Evolutionary conservation across 2,888 invertebrate genomes (phyloP), one percentile per base, ranked within the genome.

Genomic region (Polymixis flavicincta): DNA sequence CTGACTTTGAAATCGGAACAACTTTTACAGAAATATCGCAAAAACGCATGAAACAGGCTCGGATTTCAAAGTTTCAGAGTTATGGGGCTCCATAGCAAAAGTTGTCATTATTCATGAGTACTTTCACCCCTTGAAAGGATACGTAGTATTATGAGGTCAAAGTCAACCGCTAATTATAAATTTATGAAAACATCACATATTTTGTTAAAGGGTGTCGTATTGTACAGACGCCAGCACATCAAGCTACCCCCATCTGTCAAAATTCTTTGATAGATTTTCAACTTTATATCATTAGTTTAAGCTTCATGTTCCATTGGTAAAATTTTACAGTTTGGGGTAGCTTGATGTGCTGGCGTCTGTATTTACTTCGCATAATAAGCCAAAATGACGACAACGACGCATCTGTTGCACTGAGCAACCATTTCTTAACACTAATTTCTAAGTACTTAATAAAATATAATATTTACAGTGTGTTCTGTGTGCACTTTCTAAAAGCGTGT

Each of bases 401-500:
- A 74, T 68, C 37, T 48, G 37, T 48, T 48, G 32, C 64, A 42
- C 42, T 48, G 25, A 22, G 22, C 17, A 37, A 32, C 54, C 52
- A 64, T 52, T 54, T 14, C 61, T 61, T 48, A 59, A n/a, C 42
- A n/a, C 14, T 45, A 48, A 75, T 72, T 64, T 55, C 54, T 71
- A 45, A 5, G 1, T 45, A 45, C 42, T 45, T 45, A 75, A 78
- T 85, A 82, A 78, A 74, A 63, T 77, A 67, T 68, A 37, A 67
- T 79, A 76, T 79, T 79, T 67, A 75, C n/a, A 32, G 45, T 28
- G 59, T 67, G 37, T 61, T 25, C 14, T 66, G 13, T 25, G 52
- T 32, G 68, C 13, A 83, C 80, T 85, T 85, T 85, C 76, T 80
- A 84, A 80, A 71, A 80, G 74, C 71, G 65, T 76, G 61, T 65